Evolutionary conservation across 64 coral and sea anemone genomes (phyloP).

Genomic region (Pocillopora damicornis): DNA sequence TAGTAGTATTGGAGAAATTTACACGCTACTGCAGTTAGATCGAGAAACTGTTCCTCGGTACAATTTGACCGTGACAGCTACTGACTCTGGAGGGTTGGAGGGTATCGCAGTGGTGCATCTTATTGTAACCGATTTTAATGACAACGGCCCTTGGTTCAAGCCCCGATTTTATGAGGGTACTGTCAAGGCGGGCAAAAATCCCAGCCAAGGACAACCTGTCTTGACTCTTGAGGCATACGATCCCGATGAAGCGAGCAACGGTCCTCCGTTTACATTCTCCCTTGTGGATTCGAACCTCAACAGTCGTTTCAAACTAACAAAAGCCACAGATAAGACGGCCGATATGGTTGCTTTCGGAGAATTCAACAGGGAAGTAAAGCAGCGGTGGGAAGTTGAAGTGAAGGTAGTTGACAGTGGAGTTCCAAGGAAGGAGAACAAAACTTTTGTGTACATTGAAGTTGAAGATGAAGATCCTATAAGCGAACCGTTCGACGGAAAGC

Average conservation of each 20-base stretch:
- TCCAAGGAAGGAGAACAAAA: conserved; percentile 14
- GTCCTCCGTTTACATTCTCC: conserved; percentile 48
- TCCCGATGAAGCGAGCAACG: conserved; percentile 69
- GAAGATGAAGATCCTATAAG: conserved; percentile 40
- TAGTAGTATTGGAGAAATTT: conserved; percentile 63
- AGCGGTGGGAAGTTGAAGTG: conserved; percentile 54
- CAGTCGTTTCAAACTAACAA: conserved; percentile 17
- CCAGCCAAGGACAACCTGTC: conserved; percentile 37
- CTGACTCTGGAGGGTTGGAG: conserved; percentile 70
- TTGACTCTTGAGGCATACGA: conserved; percentile 58
- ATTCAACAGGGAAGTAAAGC: conserved; percentile 50
- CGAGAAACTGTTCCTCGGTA: conserved; percentile 46
- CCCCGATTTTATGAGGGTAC: conserved; percentile 65
- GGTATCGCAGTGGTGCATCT: conserved; percentile 57
- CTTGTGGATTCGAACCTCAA: conserved; percentile 31
- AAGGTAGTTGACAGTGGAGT: conserved; percentile 48
- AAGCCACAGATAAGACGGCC: conserved; percentile 30
- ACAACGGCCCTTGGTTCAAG: conserved; percentile 87
- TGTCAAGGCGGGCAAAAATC: conserved; percentile 52
- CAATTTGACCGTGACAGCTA: conserved; percentile 64
- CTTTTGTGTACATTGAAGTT: conserved; percentile 65
- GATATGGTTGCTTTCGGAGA: conserved; percentile 36
- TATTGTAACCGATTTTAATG: conserved; percentile 70
- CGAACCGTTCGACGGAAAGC: conserved; percentile 55
- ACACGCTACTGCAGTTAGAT: conserved; percentile 48